A percentile compares a stretch with the other conserved stretches of the same genome.
These are phyloP conservation scores for Leptinotarsa defecta DNA, from an alignment of 1,140 invertebrate genomes.

Conservation along the genomic window DNA sequence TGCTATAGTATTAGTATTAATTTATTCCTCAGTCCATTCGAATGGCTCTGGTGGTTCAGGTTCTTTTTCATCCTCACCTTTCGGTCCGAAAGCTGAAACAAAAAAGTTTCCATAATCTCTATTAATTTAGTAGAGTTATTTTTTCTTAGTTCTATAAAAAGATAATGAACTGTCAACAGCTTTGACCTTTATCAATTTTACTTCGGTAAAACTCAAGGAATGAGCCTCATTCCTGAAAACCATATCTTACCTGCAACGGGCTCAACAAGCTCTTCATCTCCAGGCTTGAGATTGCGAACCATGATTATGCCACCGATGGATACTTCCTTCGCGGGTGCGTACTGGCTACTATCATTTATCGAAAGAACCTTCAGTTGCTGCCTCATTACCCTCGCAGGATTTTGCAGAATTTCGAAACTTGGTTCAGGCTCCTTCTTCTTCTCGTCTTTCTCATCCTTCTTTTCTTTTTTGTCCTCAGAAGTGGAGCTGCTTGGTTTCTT, in stretches of 20 bases:
- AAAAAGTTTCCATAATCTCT: conserved; percentile 29
- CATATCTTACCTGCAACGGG: conserved; percentile 70
- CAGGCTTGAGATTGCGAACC: conserved; percentile 80
- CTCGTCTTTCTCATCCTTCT: conserved; percentile 60
- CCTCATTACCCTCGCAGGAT: conserved; percentile 92
- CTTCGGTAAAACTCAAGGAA: too few relatives aligned
- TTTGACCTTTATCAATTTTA: too few relatives aligned
- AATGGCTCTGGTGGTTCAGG: conserved; percentile 96
- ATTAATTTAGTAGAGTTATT: too few relatives aligned
- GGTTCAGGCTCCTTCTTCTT: conserved; percentile 86
- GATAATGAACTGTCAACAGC: too few relatives aligned
- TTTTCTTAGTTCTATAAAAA: conserved; percentile 3
- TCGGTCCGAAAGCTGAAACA: conserved; percentile 83
- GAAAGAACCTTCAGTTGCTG: conserved; percentile 90
- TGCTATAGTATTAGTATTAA: too few relatives aligned
- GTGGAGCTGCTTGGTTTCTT: conserved; percentile 55
- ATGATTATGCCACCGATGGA: conserved; percentile 95
- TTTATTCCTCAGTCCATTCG: conserved; percentile 88
- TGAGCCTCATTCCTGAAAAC: too few relatives aligned
- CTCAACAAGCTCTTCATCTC: conserved; percentile 89
- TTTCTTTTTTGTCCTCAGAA: conserved; percentile 57
- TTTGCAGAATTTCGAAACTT: conserved; percentile 88
- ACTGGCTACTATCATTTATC: conserved; percentile 79
- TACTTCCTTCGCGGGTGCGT: conserved; percentile 87
- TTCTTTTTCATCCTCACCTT: conserved; percentile 93